phyloP scores from a whole-genome alignment of 2,888 invertebrate genomes.

The Eupithecia centaureata region DNA sequence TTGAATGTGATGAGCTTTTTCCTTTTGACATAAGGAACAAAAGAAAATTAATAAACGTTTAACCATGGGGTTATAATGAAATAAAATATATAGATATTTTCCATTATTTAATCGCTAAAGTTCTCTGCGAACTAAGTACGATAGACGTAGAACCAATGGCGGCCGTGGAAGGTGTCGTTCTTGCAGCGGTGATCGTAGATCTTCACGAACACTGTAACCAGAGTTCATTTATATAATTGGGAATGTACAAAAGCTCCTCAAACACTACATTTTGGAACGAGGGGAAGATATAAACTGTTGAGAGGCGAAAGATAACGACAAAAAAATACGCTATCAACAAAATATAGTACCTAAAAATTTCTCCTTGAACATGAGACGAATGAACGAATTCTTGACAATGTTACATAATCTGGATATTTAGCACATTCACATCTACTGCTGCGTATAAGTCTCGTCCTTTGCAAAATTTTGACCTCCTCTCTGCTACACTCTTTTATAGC shows the following conservation, averaged over 20 bases:
- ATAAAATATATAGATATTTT: background rate
- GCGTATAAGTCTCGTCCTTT: background rate
- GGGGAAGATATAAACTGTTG: too few species aligned
- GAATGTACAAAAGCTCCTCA: background rate
- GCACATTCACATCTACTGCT: background rate
- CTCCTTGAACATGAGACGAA: background rate
- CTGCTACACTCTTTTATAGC: too few species aligned
- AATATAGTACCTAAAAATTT: background rate
- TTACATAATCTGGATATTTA: background rate
- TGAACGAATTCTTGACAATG: background rate
- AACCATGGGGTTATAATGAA: background rate
- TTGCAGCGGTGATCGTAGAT: slow-evolving; percentile 59
- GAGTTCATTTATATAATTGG: background rate
- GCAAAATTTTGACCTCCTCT: background rate
- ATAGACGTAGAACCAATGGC: slow-evolving; percentile 69
- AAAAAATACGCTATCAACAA: too few species aligned
- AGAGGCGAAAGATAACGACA: too few species aligned
- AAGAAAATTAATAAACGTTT: too few species aligned
- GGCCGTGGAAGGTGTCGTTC: slow-evolving; percentile 60
- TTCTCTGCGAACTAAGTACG: slow-evolving; percentile 37
- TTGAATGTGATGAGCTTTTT: too few species aligned
- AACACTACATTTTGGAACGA: background rate
- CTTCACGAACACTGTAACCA: slow-evolving; percentile 70
- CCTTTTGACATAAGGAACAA: too few species aligned
- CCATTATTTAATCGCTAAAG: background rate